Percentiles rank a stretch among this genome's conserved stretches.
phyloP scores from a whole-genome alignment of 2,113 vertebrate species.

The Cynoglossus semilaevis region DNA sequence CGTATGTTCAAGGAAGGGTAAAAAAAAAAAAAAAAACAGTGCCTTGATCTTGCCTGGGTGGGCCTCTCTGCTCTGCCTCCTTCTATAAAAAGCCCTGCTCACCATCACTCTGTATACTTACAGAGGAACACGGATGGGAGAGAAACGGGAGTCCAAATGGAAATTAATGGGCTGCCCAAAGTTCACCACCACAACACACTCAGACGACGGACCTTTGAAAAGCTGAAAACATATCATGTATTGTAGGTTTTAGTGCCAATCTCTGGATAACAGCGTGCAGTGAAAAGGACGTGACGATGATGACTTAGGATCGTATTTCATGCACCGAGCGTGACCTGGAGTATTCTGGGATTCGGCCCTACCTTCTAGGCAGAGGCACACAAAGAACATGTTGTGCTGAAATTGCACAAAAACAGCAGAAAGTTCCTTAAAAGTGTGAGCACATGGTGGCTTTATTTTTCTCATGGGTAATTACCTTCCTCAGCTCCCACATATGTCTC shows the following conservation, averaged over 20 bases:
- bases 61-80: slow-evolving; percentile 57
- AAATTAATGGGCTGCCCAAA: slow-evolving; percentile 70
- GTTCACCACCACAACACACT: slow-evolving; percentile 60
- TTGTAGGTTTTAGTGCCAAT: slow-evolving; percentile 37
- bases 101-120: slow-evolving; percentile 65
- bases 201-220: slow-evolving; percentile 42
- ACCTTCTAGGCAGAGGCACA: background rate
- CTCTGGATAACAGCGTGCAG: slow-evolving; percentile 17
- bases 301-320: slow-evolving; percentile 18
- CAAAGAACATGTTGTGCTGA: background rate
- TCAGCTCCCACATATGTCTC: slow-evolving; percentile 16
- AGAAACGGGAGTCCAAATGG: slow-evolving; percentile 42
- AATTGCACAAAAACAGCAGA: slow-evolving; percentile 1
- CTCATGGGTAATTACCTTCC: slow-evolving; percentile 4
- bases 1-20: slow-evolving; percentile 57
- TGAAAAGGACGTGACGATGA: slow-evolving; percentile 10
- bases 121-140: slow-evolving; percentile 57
- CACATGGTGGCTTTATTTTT: slow-evolving; percentile 16
- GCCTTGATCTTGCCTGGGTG: slow-evolving; percentile 73
- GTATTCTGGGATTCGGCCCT: background rate
- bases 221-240: slow-evolving; percentile 39
- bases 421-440: slow-evolving; percentile 6
- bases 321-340: background rate
- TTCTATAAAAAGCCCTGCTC: slow-evolving; percentile 69
- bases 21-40: slow-evolving; percentile 40